Conservation (phyloP, 2,113 vertebrate species). For the Albula goreensis region DNA sequence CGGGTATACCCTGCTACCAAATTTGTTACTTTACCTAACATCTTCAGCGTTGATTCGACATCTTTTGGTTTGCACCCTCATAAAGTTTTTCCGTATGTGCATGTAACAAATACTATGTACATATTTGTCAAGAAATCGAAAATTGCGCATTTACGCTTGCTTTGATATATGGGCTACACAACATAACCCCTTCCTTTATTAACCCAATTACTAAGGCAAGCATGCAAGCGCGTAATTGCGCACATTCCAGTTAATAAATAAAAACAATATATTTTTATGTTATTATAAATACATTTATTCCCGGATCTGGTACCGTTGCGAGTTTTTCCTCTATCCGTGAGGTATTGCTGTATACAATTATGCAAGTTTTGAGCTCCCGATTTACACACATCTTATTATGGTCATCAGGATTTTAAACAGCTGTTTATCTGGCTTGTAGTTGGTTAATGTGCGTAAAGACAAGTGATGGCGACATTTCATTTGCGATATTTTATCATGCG, state of each 20-base stretch:
- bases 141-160: neutral
- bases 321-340: no score
- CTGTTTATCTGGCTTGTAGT: neutral
- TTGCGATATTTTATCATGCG: neutral
- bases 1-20: neutral
- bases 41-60: neutral
- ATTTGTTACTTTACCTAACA: neutral
- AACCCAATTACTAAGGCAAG: no score
- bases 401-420: neutral
- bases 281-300: no score
- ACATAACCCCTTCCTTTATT: no score
- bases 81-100: neutral
- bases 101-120: neutral
- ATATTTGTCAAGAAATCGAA: neutral
- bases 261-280: no score
- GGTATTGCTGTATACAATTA: no score
- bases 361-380: neutral
- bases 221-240: no score
- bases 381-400: neutral
- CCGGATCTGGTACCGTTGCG: no score
- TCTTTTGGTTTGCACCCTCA: neutral
- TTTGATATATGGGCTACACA: no score
- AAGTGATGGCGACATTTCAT: neutral
- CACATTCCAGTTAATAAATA: no score
- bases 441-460: neutral